phyloP scores from a whole-genome alignment of 2,797 vertebrate genomes.

The Amphiprion clarkii region DNA sequence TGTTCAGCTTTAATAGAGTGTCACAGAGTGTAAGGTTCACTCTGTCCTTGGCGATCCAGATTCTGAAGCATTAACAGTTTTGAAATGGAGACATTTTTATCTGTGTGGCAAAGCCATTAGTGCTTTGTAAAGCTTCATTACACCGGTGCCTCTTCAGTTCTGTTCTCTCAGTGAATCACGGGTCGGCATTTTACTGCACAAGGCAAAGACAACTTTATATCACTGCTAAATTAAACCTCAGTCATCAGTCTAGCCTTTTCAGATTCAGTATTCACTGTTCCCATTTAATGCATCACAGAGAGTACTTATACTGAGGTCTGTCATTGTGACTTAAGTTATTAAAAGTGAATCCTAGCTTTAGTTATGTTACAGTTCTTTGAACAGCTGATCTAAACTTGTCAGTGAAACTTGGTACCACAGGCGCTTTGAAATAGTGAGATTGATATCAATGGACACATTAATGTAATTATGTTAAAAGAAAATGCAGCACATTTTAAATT shows the following conservation, averaged over 20 bases:
- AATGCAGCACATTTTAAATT: too few relatives aligned
- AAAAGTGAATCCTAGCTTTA: background rate
- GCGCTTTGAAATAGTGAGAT: background rate
- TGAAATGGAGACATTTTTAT: constrained; percentile 63
- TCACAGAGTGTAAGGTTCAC: constrained; percentile 43
- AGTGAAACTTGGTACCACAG: background rate
- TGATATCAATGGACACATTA: too few relatives aligned
- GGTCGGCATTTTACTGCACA: constrained; percentile 22
- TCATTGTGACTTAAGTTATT: too few relatives aligned
- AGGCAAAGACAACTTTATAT: constrained; percentile 21
- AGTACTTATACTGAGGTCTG: background rate
- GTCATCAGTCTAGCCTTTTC: constrained; percentile 23
- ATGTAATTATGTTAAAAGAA: too few relatives aligned
- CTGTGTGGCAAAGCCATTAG: constrained; percentile 45
- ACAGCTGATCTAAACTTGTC: background rate
- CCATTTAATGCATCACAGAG: background rate
- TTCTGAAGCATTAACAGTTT: constrained; percentile 57
- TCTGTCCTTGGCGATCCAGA: constrained; percentile 45
- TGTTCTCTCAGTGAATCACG: constrained; percentile 38
- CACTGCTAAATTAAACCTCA: constrained; percentile 32
- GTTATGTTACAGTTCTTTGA: background rate
- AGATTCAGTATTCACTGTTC: constrained; percentile 15
- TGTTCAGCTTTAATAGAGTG: constrained; percentile 41
- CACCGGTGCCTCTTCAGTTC: constrained; percentile 36
- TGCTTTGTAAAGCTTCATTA: constrained; percentile 60